phyloP scores from a whole-genome alignment of 2,113 vertebrate species.

The Oxygymnocypris stewartii region DNA sequence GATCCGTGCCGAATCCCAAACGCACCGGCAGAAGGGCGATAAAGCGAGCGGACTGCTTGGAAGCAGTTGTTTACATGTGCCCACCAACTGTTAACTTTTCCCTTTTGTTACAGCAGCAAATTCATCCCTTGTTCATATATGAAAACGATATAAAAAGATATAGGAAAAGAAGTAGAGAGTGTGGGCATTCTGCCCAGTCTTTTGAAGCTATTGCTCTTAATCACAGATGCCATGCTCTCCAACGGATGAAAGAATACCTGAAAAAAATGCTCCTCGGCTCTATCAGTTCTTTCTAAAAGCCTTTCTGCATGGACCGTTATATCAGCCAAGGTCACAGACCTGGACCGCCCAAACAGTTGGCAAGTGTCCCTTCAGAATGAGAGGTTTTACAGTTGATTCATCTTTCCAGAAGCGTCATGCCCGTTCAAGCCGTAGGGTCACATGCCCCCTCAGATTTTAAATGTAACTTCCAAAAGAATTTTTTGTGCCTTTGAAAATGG shows the following conservation, averaged over 20 bases:
- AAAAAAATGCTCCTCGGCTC: slow-evolving; percentile 2
- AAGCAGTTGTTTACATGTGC: slow-evolving; percentile 26
- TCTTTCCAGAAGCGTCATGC: not conserved
- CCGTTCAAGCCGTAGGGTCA: not conserved
- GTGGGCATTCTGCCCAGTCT: not conserved
- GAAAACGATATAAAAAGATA: not conserved
- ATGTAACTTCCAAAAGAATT: not conserved
- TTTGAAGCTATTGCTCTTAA: slow-evolving; percentile 25
- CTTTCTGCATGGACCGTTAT: not conserved
- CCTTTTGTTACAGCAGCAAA: slow-evolving; percentile 34
- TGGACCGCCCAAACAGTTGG: not conserved
- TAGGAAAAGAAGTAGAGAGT: not conserved
- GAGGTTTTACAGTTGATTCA: slow-evolving; percentile 7
- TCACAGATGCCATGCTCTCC: slow-evolving; percentile 9
- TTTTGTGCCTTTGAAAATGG: not conserved
- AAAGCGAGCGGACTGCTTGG: slow-evolving; percentile 15
- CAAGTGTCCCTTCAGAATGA: not conserved
- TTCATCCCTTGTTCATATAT: not conserved
- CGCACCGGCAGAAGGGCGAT: slow-evolving; percentile 22
- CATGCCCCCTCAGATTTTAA: not conserved
- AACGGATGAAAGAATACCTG: not conserved
- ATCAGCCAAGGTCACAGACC: slow-evolving; percentile 16
- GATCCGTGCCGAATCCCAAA: slow-evolving; percentile 13
- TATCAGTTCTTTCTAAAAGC: slow-evolving; percentile 18
- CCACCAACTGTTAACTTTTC: slow-evolving; percentile 26